Evolutionary conservation across 2,888 invertebrate species (phyloP).

Genomic region (Pantelozetes paolii): DNA sequence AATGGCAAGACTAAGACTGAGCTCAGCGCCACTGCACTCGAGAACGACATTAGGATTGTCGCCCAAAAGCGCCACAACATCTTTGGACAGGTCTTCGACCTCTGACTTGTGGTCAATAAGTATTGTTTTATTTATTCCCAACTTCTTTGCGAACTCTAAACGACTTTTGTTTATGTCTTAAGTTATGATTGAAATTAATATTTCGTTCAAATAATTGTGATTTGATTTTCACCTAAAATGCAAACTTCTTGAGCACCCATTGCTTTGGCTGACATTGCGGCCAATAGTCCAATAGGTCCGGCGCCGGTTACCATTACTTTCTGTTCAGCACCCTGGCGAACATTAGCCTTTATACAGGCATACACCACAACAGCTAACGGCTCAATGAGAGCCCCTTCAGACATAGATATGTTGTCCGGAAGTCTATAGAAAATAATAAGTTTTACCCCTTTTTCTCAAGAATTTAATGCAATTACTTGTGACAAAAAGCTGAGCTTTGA

Average conservation of each 20-base stretch:
- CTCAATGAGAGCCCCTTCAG: slow-evolving; percentile 84
- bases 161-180: slow-evolving; percentile 47
- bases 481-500: neutral
- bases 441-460: neutral
- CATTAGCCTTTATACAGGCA: slow-evolving; percentile 57
- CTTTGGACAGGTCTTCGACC: neutral
- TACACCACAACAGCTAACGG: slow-evolving; percentile 90
- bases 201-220: neutral
- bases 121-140: slow-evolving; percentile 53
- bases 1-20: slow-evolving; percentile 71
- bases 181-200: neutral
- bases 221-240: neutral
- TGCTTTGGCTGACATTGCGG: slow-evolving; percentile 50
- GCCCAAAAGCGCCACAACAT: slow-evolving; percentile 61
- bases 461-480: neutral
- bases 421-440: slow-evolving; percentile 41
- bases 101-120: slow-evolving; percentile 50
- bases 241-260: slow-evolving; percentile 48
- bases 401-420: slow-evolving; percentile 50
- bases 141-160: slow-evolving; percentile 52
- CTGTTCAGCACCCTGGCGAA: slow-evolving; percentile 56
- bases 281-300: slow-evolving; percentile 52
- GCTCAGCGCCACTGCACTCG: slow-evolving; percentile 81
- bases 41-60: slow-evolving; percentile 58
- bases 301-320: slow-evolving; percentile 53